phyloP scores from a whole-genome alignment of 1,140 invertebrate genomes.

The Diabrotica virgifera region DNA sequence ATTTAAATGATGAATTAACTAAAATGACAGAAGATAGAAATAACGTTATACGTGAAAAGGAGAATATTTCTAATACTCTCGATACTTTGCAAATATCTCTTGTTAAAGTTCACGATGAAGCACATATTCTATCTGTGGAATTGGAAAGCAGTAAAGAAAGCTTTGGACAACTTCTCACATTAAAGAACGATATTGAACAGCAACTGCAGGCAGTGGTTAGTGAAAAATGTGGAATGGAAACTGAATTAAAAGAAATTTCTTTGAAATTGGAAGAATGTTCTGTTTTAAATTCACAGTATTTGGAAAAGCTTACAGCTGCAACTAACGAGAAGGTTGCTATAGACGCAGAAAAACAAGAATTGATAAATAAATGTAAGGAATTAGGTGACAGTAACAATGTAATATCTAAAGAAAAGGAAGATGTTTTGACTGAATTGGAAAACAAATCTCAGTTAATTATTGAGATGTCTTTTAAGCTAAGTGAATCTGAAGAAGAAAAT shows the following conservation, averaged over 20 bases:
- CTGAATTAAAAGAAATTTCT: neutral
- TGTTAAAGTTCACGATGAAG: too few relatives aligned
- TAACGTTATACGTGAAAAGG: too few relatives aligned
- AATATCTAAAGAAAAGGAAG: neutral
- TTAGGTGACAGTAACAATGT: neutral
- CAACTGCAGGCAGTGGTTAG: neutral
- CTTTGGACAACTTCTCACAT: too few relatives aligned
- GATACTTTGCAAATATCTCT: too few relatives aligned
- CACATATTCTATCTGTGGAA: too few relatives aligned
- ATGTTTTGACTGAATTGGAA: neutral
- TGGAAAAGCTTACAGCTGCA: too few relatives aligned
- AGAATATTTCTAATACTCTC: too few relatives aligned
- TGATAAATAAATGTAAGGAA: slow-evolving; percentile 8
- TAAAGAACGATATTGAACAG: too few relatives aligned
- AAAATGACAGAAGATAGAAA: too few relatives aligned
- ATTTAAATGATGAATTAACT: too few relatives aligned
- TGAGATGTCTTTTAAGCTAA: neutral
- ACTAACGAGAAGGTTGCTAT: neutral
- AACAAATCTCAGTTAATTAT: neutral
- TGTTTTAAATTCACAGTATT: neutral
- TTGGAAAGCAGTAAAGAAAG: too few relatives aligned
- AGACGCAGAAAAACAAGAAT: slow-evolving; percentile 10
- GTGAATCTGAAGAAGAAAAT: too few relatives aligned
- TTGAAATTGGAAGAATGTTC: neutral
- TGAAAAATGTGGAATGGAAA: neutral